phyloP scores from a whole-genome alignment of 1,140 invertebrate genomes.

The Armadillidium nasatum region DNA sequence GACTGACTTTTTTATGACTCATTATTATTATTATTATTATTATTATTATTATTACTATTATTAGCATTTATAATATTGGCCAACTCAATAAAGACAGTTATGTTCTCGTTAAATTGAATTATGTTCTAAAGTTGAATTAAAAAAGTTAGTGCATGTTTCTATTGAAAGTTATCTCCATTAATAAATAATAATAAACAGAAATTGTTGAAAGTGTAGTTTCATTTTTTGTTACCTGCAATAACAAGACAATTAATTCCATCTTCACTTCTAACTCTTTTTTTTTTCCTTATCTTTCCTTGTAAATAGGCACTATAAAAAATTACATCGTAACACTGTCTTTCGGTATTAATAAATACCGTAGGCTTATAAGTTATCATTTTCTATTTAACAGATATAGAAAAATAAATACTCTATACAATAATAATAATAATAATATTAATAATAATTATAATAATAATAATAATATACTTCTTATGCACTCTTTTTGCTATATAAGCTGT shows the following conservation, averaged over 20 bases:
- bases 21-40: too few species aligned
- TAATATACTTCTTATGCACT: background rate
- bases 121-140: too few species aligned
- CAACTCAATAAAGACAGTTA: too few species aligned
- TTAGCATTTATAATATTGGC: too few species aligned
- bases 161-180: too few species aligned
- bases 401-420: constrained; percentile 7
- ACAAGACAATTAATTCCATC: background rate
- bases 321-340: background rate
- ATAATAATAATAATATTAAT: too few species aligned
- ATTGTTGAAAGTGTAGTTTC: background rate
- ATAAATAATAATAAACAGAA: too few species aligned
- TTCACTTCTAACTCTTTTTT: background rate
- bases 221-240: background rate
- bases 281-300: too few species aligned
- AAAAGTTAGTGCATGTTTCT: too few species aligned
- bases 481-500: background rate
- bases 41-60: too few species aligned
- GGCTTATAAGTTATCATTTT: background rate
- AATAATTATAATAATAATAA: background rate
- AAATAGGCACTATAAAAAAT: background rate
- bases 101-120: too few species aligned
- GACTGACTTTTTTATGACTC: too few species aligned
- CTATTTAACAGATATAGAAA: constrained; percentile 5
- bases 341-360: background rate